Conservation (phyloP, 2,113 vertebrate genomes). For the Fregetta grallaria region DNA sequence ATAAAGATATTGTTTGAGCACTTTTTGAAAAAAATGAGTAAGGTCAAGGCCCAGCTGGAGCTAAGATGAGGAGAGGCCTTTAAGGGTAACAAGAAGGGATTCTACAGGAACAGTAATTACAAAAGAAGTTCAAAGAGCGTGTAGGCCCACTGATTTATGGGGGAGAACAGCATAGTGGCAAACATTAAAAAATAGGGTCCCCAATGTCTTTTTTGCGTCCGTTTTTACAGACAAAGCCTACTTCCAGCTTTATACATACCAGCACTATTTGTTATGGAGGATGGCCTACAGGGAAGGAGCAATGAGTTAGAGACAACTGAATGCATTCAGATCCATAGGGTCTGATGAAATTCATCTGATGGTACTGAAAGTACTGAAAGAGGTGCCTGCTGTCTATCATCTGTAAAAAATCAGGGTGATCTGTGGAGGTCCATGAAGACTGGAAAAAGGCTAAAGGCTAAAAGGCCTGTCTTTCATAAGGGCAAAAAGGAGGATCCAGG, state of each 20-base stretch:
- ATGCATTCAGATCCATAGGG: not conserved
- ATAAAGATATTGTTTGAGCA: not conserved
- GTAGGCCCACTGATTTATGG: rapidly evolving
- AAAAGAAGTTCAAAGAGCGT: not conserved
- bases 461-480: not conserved
- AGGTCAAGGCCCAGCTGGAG: not conserved
- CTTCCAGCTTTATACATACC: not conserved
- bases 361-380: not conserved
- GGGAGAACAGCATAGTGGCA: not conserved
- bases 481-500: not conserved
- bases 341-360: not conserved
- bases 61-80: not conserved
- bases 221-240: not conserved
- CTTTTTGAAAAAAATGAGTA: not conserved
- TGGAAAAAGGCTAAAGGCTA: not conserved
- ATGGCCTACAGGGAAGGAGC: not conserved
- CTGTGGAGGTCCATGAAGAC: not conserved
- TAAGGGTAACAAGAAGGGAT: not conserved
- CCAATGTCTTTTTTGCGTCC: not conserved
- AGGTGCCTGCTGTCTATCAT: not conserved
- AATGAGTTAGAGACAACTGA: not conserved
- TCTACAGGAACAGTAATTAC: not conserved
- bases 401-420: not conserved
- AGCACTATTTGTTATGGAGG: not conserved
- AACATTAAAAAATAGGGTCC: not conserved